These are phyloP conservation scores for Pseudotriccus pelzelni DNA, from an alignment of 2,797 vertebrate genomes.

Conservation along the genomic window DNA sequence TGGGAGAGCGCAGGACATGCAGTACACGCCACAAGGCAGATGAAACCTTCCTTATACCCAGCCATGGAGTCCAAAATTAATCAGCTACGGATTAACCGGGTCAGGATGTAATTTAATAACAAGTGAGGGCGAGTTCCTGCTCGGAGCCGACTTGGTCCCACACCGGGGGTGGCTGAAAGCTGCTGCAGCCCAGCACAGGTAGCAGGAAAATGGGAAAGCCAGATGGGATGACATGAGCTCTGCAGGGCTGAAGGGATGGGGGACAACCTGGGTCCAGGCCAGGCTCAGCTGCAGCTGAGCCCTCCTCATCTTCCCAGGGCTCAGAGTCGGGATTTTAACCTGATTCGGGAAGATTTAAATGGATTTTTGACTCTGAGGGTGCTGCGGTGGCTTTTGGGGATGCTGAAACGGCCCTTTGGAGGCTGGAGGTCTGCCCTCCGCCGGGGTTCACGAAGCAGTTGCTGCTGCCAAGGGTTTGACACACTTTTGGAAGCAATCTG, in stretches of 20 bases:
- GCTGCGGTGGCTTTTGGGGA: not conserved
- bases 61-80: constrained; percentile 48
- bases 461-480: fast-evolving
- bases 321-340: not conserved
- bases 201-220: not conserved
- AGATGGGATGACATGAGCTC: not conserved
- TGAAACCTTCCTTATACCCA: constrained; percentile 56
- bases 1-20: not conserved
- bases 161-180: not conserved
- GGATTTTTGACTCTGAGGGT: not conserved
- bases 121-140: not conserved
- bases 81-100: constrained; percentile 66
- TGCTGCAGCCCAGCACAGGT: not conserved
- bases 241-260: not conserved
- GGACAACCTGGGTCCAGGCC: not conserved
- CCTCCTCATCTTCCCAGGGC: not conserved
- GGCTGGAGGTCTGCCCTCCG: fast-evolving
- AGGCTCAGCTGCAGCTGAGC: not conserved
- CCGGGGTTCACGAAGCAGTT: fast-evolving
- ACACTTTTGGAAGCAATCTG: fast-evolving
- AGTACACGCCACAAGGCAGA: not conserved
- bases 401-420: not conserved
- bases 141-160: not conserved
- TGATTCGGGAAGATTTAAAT: not conserved
- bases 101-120: constrained; percentile 67